These are phyloP conservation scores for Dufourea novaeangliae DNA, from an alignment of 1,140 invertebrate genomes.

Conservation along the genomic window DNA sequence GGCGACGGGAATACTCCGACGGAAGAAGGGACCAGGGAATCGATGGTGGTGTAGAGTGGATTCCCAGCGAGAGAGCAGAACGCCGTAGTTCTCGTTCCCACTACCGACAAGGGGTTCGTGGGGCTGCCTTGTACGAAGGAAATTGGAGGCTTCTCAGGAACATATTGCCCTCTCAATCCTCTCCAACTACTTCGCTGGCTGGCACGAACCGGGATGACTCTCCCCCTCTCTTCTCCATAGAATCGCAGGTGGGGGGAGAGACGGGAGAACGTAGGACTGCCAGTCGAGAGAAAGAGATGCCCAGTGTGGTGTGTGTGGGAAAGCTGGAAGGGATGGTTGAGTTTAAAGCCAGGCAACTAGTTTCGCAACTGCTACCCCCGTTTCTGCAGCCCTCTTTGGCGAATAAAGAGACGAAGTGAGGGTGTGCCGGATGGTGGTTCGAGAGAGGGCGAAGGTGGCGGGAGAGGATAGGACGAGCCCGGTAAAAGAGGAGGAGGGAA, in stretches of 20 bases:
- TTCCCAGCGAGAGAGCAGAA: not conserved
- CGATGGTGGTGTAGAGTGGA: not conserved
- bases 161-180: conserved; percentile 70
- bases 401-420: conserved; percentile 42
- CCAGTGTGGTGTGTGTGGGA: not conserved
- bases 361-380: conserved; percentile 56
- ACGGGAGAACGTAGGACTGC: conserved; percentile 34
- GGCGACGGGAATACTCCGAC: not conserved
- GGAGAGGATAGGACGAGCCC: not conserved
- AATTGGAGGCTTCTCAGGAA: conserved; percentile 70
- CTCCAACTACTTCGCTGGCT: conserved; percentile 43
- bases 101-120: conserved; percentile 47
- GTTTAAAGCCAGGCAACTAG: conserved; percentile 65
- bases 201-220: conserved; percentile 17
- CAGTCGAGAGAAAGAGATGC: not conserved
- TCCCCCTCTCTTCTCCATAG: conserved; percentile 14
- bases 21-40: conserved; percentile 8
- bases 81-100: conserved; percentile 7
- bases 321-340: conserved; percentile 31
- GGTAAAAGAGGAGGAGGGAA: conserved; percentile 19
- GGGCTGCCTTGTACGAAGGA: conserved; percentile 59
- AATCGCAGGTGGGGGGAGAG: conserved; percentile 8
- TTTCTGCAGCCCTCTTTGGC: conserved; percentile 33
- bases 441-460: conserved; percentile 34
- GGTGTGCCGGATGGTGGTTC: conserved; percentile 31